Evolutionary conservation across 2,797 vertebrate genomes (phyloP), one percentile per base, ranked within the genome.

Genomic region (Aselliscus stoliczkanus): DNA sequence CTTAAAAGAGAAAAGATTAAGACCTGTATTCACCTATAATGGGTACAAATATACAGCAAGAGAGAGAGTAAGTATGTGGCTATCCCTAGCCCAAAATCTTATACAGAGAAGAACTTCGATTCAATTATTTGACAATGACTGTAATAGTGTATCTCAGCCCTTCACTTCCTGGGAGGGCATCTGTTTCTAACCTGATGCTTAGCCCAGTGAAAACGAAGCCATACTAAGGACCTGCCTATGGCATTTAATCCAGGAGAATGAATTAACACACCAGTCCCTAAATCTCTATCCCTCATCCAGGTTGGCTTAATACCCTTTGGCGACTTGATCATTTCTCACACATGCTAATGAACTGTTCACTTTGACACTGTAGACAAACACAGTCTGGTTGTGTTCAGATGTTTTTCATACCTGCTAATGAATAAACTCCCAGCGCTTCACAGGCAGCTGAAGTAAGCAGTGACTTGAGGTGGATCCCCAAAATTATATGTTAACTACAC

Each of bases 331-430:
- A 3, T 92, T 96, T 95, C 95, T 97, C 95, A 96, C 95, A 92
- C 92, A 89, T 91, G 90, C 95, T 96, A 96, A 97, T 95, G 95
- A 97, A 88, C 58, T 58, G 79, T 91, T 97, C 92, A 62, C 75
- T 96, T 42, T 96, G 96, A 95, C 96, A 91, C 65, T 75, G 75
- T 73, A 70, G 92, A 96, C 93, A 96, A 96, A 95, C 95, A 96
- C 96, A 96, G 37, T 62, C 95, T 97, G 62, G 88, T 76, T 69
- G 65, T 81, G 34, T 94, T 97, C 86, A 65, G 88, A 77, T 84
- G 93, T 91, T 92, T 94, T 96, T 88, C 75, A 10, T 93, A 95
- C 79, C 70, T 96, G 94, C 95, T 95, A 93, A 97, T 96, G 96
- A 97, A 39, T 93, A 88, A 94, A 84, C 65, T 96, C 96, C 96